These are phyloP conservation scores for Steinernema hermaphroditum DNA, from an alignment of 2,888 invertebrate species.

Conservation along the genomic window DNA sequence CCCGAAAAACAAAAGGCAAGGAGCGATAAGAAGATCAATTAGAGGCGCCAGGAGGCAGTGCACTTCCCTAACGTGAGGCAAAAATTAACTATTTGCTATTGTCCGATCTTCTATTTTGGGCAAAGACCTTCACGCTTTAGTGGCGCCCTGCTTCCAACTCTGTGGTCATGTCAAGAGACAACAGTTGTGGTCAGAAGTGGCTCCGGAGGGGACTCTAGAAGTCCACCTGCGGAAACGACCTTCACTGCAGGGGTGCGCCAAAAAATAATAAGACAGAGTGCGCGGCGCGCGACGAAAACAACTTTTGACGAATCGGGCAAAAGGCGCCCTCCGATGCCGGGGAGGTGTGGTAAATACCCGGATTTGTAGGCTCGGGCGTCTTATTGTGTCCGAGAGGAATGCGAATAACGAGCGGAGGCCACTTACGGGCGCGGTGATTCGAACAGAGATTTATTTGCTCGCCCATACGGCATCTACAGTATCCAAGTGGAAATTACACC, in stretches of 20 bases:
- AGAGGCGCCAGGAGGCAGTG: too few relatives aligned
- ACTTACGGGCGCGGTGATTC: neutral
- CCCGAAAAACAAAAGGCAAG: too few relatives aligned
- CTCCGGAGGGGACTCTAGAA: neutral
- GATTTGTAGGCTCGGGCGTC: neutral
- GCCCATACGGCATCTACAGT: neutral
- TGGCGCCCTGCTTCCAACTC: too few relatives aligned
- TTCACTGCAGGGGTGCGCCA: neutral
- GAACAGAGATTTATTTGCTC: neutral
- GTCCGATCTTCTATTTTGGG: too few relatives aligned
- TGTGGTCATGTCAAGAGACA: too few relatives aligned
- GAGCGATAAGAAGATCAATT: too few relatives aligned
- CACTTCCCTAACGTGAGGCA: too few relatives aligned
- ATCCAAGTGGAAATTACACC: neutral
- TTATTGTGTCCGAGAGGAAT: constrained; percentile 5
- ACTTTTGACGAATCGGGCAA: neutral
- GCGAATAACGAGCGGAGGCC: neutral
- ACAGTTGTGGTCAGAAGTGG: too few relatives aligned
- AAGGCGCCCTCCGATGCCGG: neutral
- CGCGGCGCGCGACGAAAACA: constrained; percentile 22
- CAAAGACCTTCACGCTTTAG: too few relatives aligned
- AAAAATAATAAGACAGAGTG: neutral
- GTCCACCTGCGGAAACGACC: neutral
- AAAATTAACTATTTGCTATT: too few relatives aligned
- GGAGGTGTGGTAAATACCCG: constrained; percentile 13